Evolutionary conservation across 1,140 invertebrate species (phyloP).

Genomic region (Papilio glaucus): DNA sequence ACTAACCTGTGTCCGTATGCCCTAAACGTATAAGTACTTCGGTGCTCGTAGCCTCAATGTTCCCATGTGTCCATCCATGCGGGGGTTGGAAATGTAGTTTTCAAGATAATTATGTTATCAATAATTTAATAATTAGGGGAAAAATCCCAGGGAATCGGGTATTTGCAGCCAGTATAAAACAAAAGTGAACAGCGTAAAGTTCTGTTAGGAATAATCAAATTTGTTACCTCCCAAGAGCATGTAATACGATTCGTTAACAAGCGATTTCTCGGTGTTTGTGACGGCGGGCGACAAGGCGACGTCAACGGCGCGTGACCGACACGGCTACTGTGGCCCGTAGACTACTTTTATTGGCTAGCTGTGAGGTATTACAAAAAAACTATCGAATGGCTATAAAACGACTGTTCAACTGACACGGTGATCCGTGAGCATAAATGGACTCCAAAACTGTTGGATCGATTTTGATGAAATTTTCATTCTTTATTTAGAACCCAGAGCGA

Average conservation of each 20-base stretch:
- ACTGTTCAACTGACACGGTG: not conserved
- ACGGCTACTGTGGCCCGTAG: slow-evolving; percentile 1
- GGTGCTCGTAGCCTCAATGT: too few species aligned
- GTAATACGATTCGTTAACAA: slow-evolving; percentile 29
- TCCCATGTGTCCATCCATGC: too few species aligned
- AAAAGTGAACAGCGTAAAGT: not conserved
- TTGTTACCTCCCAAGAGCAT: slow-evolving; percentile 34
- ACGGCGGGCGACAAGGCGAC: slow-evolving; percentile 9
- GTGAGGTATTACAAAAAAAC: slow-evolving; percentile 20
- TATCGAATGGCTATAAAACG: not conserved
- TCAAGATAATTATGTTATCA: too few species aligned
- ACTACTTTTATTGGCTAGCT: not conserved
- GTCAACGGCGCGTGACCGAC: slow-evolving; percentile 23
- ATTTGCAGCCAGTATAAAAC: not conserved
- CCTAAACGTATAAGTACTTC: too few species aligned
- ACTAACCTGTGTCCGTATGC: too few species aligned
- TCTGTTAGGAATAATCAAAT: slow-evolving; percentile 23
- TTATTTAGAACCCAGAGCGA: too few species aligned
- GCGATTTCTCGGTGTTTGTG: slow-evolving; percentile 20
- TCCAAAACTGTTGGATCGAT: too few species aligned
- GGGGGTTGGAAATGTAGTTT: too few species aligned
- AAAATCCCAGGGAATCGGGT: too few species aligned
- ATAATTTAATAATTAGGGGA: too few species aligned
- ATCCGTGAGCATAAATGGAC: too few species aligned
- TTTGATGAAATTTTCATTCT: too few species aligned